A percentile compares a stretch with the other conserved stretches of the same genome.
These are phyloP conservation scores for Scolanthus callimorphus DNA, from an alignment of 92 coral and sea anemone species.

Conservation along the genomic window DNA sequence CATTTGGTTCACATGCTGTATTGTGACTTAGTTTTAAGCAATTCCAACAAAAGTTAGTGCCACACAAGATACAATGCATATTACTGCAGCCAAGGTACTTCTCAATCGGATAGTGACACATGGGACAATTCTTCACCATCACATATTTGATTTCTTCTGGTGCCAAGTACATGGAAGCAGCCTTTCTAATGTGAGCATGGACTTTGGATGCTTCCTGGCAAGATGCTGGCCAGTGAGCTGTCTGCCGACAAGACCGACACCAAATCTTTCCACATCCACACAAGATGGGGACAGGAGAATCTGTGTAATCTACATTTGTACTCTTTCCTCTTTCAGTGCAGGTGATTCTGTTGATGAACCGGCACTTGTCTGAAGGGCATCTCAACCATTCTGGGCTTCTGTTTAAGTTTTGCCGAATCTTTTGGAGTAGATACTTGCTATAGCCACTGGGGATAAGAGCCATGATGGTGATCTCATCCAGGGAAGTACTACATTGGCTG, in stretches of 20 bases:
- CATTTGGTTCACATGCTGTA: no score
- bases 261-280: constrained; percentile 62
- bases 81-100: constrained; percentile 61
- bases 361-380: constrained; percentile 46
- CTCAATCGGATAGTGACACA: constrained; percentile 68
- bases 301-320: neutral
- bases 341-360: constrained; percentile 32
- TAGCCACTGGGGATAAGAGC: constrained; percentile 40
- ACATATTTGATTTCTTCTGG: constrained; percentile 54
- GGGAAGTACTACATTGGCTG: constrained; percentile 32
- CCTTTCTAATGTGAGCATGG: constrained; percentile 6
- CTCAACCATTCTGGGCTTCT: constrained; percentile 44
- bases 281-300: constrained; percentile 44
- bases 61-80: constrained; percentile 61
- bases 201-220: constrained; percentile 45
- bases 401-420: constrained; percentile 20
- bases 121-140: constrained; percentile 69
- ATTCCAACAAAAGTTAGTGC: constrained; percentile 63
- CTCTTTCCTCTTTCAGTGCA: neutral
- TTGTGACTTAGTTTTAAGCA: no score
- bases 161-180: no score
- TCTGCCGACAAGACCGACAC: constrained; percentile 69
- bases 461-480: constrained; percentile 63
- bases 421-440: constrained; percentile 9
- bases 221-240: constrained; percentile 84